Percentiles rank a stretch among this genome's conserved stretches.
Evolutionary conservation across 2,888 invertebrate genomes (phyloP).

Genomic region (Lepidochrysops patricia): DNA sequence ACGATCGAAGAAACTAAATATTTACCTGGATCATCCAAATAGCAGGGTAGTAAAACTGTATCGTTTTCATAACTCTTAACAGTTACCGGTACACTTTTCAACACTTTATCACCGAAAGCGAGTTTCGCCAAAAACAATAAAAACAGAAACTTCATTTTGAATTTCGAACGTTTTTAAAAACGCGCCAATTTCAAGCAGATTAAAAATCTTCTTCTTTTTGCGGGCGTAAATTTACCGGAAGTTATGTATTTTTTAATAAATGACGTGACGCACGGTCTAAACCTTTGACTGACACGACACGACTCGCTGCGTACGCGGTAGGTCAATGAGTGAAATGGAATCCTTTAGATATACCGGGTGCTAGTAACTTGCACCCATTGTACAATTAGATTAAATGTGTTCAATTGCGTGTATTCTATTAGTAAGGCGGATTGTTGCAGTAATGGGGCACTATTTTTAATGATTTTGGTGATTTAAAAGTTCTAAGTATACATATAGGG

Average conservation of each 20-base stretch:
- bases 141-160: constrained; percentile 14
- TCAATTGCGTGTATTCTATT: background rate
- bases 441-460: too few species aligned
- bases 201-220: background rate
- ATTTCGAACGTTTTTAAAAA: background rate
- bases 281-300: constrained; percentile 35
- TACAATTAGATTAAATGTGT: constrained; percentile 6
- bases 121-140: constrained; percentile 18
- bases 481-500: background rate
- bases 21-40: constrained; percentile 79
- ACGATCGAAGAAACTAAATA: too few species aligned
- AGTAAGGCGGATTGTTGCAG: too few species aligned
- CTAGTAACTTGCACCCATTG: background rate
- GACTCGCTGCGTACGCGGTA: constrained; percentile 45
- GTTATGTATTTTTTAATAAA: background rate
- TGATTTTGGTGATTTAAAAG: background rate
- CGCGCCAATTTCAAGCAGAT: background rate
- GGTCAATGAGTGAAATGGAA: constrained; percentile 34
- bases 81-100: constrained; percentile 81
- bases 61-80: constrained; percentile 86
- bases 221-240: background rate
- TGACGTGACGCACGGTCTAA: constrained; percentile 18
- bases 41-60: constrained; percentile 85
- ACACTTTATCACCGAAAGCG: constrained; percentile 55
- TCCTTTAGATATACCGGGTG: constrained; percentile 33